These are phyloP conservation scores for Melangyna quadrimaculata DNA, from an alignment of 2,888 invertebrate species.

Conservation along the genomic window DNA sequence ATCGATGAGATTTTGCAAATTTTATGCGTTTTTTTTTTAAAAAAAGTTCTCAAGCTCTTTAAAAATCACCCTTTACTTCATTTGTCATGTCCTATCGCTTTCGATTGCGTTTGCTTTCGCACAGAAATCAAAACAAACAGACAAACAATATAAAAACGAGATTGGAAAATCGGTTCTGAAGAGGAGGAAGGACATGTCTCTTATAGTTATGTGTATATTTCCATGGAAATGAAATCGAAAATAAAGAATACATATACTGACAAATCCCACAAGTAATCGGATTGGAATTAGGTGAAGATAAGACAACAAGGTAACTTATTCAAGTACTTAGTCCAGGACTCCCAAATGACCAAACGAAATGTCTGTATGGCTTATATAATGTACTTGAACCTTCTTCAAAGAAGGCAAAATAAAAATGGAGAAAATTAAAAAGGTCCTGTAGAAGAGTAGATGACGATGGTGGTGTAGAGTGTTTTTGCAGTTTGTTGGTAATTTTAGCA, in stretches of 20 bases:
- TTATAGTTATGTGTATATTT: not conserved
- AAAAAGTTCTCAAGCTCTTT: too few species aligned
- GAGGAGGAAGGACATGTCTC: not conserved
- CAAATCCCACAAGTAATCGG: conserved; percentile 50
- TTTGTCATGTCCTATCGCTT: conserved; percentile 54
- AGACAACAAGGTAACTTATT: conserved; percentile 30
- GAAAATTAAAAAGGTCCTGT: not conserved
- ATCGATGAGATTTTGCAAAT: too few species aligned
- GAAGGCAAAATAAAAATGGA: not conserved
- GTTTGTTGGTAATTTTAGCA: not conserved
- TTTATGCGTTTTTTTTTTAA: too few species aligned
- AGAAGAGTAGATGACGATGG: too few species aligned
- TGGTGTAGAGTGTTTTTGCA: not conserved
- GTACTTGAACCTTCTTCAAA: not conserved
- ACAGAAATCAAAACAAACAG: not conserved
- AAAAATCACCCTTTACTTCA: too few species aligned
- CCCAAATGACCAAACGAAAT: conserved; percentile 1
- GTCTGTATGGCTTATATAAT: not conserved
- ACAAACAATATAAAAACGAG: conserved; percentile 14
- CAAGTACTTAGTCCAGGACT: not conserved
- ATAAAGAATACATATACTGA: conserved; percentile 6
- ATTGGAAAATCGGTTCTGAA: conserved; percentile 3
- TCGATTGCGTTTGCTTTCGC: conserved; percentile 32
- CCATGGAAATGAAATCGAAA: conserved; percentile 33
- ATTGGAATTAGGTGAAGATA: conserved; percentile 35